These are phyloP conservation scores for Napeogenes sylphis DNA, from an alignment of 2,888 invertebrate genomes.

Conservation along the genomic window DNA sequence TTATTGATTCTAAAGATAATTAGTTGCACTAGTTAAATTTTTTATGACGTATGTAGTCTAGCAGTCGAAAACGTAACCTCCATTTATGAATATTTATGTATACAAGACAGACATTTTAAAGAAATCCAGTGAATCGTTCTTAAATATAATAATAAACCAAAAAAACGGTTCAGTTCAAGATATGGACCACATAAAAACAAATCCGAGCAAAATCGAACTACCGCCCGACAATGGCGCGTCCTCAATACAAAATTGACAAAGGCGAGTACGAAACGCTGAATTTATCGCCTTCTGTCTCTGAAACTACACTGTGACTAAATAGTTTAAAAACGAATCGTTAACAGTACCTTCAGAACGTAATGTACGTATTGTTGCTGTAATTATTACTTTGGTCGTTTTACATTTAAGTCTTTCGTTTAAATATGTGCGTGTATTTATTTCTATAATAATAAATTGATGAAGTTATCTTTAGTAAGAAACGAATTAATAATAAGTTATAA, in stretches of 20 bases:
- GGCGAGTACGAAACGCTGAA: conserved; percentile 57
- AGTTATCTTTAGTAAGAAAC: too few species aligned
- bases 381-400: conserved; percentile 11
- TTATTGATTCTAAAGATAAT: too few species aligned
- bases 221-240: conserved; percentile 64
- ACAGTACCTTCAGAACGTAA: conserved; percentile 23
- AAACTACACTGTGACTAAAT: conserved; percentile 61
- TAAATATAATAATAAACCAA: neutral
- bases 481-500: too few species aligned
- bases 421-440: neutral
- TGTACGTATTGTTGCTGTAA: conserved; percentile 1
- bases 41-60: too few species aligned
- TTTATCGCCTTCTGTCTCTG: conserved; percentile 73
- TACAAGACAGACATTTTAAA: too few species aligned
- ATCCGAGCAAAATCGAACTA: conserved; percentile 75
- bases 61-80: too few species aligned
- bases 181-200: conserved; percentile 42
- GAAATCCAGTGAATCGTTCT: too few species aligned
- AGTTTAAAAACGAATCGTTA: conserved; percentile 44
- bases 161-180: neutral
- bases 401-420: neutral
- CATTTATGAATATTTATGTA: too few species aligned
- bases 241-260: conserved; percentile 75
- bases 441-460: too few species aligned
- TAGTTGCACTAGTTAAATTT: too few species aligned